Evolutionary conservation across 2,113 vertebrate genomes (phyloP), one percentile per base, ranked within the genome.

Genomic region (Progne subis): DNA sequence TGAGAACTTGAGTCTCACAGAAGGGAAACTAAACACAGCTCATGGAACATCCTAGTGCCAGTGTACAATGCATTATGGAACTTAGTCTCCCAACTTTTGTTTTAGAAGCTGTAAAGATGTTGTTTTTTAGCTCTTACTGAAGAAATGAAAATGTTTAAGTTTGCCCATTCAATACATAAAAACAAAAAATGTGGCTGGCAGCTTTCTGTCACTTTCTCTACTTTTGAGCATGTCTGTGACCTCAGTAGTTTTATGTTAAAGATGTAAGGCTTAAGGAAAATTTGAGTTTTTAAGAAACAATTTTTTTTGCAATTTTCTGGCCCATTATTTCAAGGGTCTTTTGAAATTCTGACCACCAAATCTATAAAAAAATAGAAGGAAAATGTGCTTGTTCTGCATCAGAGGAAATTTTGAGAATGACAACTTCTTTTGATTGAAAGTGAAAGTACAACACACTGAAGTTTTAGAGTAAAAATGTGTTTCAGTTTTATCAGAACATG

Each of bases 51-150:
- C 26, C 14, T 59, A 7, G 39, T 91, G n/a, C 8, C 26, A 55
- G 4, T 13, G n/a, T 31, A 32, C 14, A 34, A 25, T 14, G 11
- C 41, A 74, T 52, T 76, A 55, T 0, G 0, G 46, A 55, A 28
- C 80, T 92, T 67, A 49, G 15, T 55, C 23, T 84, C 56, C 17
- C 34, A 68, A 2, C 16, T 71, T 74, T 65, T 72, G 47, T 29
- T 56, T 71, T 59, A 57, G 57, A 76, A 80, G 31, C 12, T 80
- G 12, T 82, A 57, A 23, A 84, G 60, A 31, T 65, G 3, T 41
- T 8, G 8, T 47, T 68, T 18, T 60, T 72, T 69, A 82, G 25
- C 46, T 25, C 23, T 68, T 65, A 61, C 8, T 14, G 26, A 88
- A 92, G 21, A 86, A 86, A 81, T 64, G 8, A 32, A 72, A 74